These are phyloP conservation scores for Melanotaenia boesemani DNA, from an alignment of 2,797 vertebrate genomes.

Conservation along the genomic window DNA sequence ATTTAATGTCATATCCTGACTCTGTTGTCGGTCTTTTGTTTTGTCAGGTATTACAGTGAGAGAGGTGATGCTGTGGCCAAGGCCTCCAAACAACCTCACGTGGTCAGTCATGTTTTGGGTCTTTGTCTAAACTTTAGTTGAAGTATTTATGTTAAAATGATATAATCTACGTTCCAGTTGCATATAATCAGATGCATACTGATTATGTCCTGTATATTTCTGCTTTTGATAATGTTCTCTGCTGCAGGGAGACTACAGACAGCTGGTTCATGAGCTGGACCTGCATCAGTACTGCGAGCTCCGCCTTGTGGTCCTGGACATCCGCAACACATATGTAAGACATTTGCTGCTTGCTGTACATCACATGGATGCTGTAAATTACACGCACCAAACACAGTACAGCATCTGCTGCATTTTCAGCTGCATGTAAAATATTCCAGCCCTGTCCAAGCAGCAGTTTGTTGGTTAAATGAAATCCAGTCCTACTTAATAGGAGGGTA, in stretches of 20 bases:
- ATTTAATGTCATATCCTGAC: background rate
- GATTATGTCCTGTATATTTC: background rate
- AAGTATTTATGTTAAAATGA: background rate
- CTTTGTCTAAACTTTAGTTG: background rate
- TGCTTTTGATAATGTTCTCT: background rate
- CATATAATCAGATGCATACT: background rate
- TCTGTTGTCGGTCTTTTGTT: background rate
- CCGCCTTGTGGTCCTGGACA: constrained; percentile 88
- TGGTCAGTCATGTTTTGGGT: constrained; percentile 81
- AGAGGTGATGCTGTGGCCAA: constrained; percentile 92
- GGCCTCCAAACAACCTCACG: constrained; percentile 89
- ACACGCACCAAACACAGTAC: background rate
- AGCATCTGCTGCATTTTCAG: constrained; percentile 1
- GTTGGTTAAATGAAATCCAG: constrained; percentile 39
- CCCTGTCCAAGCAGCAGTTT: constrained; percentile 31
- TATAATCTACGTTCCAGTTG: background rate
- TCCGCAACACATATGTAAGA: constrained; percentile 89
- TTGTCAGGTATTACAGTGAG: constrained; percentile 90
- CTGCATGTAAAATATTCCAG: constrained; percentile 31
- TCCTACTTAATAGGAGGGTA: constrained; percentile 52
- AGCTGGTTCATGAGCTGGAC: constrained; percentile 91
- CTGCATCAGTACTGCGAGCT: constrained; percentile 89
- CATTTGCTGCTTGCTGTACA: background rate
- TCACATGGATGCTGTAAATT: constrained; percentile 4
- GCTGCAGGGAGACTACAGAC: constrained; percentile 89